phyloP scores from a whole-genome alignment of 2,113 vertebrate species.

The Castor canadensis region DNA sequence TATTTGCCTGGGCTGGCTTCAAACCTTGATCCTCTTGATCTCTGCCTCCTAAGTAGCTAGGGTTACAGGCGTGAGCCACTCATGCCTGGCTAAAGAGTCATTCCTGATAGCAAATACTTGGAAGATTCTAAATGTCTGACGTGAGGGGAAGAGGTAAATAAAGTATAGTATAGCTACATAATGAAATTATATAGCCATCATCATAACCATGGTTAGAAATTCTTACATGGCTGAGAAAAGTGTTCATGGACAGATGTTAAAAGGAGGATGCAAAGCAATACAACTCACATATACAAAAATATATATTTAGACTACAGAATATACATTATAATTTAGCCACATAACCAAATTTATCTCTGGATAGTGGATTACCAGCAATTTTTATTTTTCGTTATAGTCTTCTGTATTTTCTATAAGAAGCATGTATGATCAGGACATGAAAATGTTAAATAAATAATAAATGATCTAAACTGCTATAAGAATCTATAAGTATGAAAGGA shows the following conservation, averaged over 20 bases:
- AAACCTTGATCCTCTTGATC: too few relatives aligned
- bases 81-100: too few relatives aligned
- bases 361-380: background rate
- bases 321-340: background rate
- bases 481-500: constrained; percentile 20
- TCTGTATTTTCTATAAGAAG: background rate
- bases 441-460: constrained; percentile 48
- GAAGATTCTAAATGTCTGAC: constrained; percentile 13
- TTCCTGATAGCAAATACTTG: constrained; percentile 18
- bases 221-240: background rate
- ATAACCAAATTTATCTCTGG: constrained; percentile 15
- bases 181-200: background rate
- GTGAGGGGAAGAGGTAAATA: background rate
- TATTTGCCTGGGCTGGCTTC: too few relatives aligned
- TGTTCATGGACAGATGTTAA: background rate
- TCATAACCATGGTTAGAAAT: constrained; percentile 3
- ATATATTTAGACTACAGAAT: background rate
- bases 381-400: background rate
- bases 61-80: too few relatives aligned
- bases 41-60: too few relatives aligned
- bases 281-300: background rate
- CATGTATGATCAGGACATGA: background rate
- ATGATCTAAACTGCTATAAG: background rate
- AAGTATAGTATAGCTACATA: background rate
- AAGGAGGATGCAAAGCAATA: background rate